Evolutionary conservation across 2,113 vertebrate genomes (phyloP), one percentile per base, ranked within the genome.

Genomic region (Pseudorectes ferrugineus): DNA sequence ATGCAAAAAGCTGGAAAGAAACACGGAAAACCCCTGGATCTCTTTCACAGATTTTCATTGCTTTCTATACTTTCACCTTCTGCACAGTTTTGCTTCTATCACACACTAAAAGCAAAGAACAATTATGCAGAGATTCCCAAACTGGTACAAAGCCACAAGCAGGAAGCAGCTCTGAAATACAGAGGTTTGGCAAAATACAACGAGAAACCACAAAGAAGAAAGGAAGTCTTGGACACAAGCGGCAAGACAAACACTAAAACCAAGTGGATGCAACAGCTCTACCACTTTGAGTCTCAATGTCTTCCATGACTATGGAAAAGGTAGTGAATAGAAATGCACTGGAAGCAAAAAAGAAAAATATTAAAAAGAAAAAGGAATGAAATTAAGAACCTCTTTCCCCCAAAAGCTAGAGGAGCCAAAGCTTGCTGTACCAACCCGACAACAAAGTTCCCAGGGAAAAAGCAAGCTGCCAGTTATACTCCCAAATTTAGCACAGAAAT

Each of bases 401-500:
- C 24, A 67, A 57, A 6, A 95, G n/a, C 57, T 26, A 67, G n/a
- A 48, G 43, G 13, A 74, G 33, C 22, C 40, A 70, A 84, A 84
- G 68, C 66, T 84, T 88, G 87, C 88, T 66, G 48, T 43, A 89
- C 57, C 61, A 84, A 87, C 45, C 54, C 54, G 54, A 55, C 62
- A 79, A 75, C 10, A 57, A 68, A 82, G 70, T 76, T 96, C 93
- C 74, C 87, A 95, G 77, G 58, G 62, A 85, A 89, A 93, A 94
- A 91, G 25, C 67, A 81, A 66, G 85, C 59, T 76, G 91, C 71
- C 76, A 95, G 96, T 77, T 92, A 85, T 21, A 89, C 61, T 85
- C 84, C 93, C 96, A 95, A 88, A 96, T 92, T 95, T 95, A 95
- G 96, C 83, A 89, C 46, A 92, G 76, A 94, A 97, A 91, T 52